These are phyloP conservation scores for Drosophila nannoptera DNA, from an alignment of 1,140 invertebrate genomes.

Conservation along the genomic window DNA sequence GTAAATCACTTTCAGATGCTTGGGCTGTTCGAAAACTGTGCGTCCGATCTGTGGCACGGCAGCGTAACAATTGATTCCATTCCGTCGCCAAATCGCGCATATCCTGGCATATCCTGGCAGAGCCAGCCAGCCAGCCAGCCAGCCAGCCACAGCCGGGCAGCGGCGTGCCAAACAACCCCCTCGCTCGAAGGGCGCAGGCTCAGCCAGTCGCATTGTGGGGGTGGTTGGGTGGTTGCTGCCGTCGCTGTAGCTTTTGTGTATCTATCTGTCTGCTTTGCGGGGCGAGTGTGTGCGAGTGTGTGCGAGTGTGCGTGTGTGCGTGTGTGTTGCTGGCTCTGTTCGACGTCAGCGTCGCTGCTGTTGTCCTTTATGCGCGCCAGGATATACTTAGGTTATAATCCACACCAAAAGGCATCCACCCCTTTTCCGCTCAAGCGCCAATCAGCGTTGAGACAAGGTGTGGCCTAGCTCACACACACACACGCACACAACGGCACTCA, in stretches of 20 bases:
- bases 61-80: slow-evolving; percentile 79
- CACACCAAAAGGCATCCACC: slow-evolving; percentile 59
- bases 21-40: slow-evolving; percentile 70
- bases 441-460: slow-evolving; percentile 75
- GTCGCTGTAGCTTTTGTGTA: slow-evolving; percentile 37
- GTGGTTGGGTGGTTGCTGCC: slow-evolving; percentile 31
- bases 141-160: slow-evolving; percentile 26
- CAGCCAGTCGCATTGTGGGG: slow-evolving; percentile 27
- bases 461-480: slow-evolving; percentile 56
- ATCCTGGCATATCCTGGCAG: slow-evolving; percentile 78
- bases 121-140: slow-evolving; percentile 25
- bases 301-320: slow-evolving; percentile 8
- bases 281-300: slow-evolving; percentile 1
- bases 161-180: background rate
- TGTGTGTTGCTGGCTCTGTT: slow-evolving; percentile 49
- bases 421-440: slow-evolving; percentile 66
- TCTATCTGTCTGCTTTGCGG: slow-evolving; percentile 63
- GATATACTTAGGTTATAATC: slow-evolving; percentile 77
- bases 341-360: slow-evolving; percentile 39
- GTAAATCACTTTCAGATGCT: slow-evolving; percentile 40
- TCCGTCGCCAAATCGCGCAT: slow-evolving; percentile 79
- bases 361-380: slow-evolving; percentile 49
- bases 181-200: slow-evolving; percentile 36
- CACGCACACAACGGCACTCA: slow-evolving; percentile 9
- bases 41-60: slow-evolving; percentile 79